These are phyloP conservation scores for Pao palembangensis DNA, from an alignment of 2,113 vertebrate genomes.

Conservation along the genomic window DNA sequence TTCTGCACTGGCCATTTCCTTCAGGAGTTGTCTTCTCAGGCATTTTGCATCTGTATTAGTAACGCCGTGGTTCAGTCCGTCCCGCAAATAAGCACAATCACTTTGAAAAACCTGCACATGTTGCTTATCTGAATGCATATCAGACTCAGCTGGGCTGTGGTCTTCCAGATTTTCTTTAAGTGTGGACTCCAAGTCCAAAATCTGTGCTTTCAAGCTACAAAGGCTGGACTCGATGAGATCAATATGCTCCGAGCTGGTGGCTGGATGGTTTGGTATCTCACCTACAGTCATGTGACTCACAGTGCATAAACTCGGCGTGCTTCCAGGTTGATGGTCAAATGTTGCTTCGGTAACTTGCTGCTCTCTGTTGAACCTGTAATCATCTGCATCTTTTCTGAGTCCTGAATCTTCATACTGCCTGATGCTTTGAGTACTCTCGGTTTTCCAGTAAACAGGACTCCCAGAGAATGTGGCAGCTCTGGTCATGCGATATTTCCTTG, in stretches of 20 bases:
- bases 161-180: slow-evolving; percentile 44
- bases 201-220: slow-evolving; percentile 62
- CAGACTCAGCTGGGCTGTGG: slow-evolving; percentile 17
- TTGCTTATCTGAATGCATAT: neutral
- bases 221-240: slow-evolving; percentile 68
- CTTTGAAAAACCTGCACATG: neutral
- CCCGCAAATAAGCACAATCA: slow-evolving; percentile 4
- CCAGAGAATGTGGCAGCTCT: slow-evolving; percentile 58
- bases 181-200: slow-evolving; percentile 69
- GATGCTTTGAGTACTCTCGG: slow-evolving; percentile 6
- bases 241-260: slow-evolving; percentile 56
- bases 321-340: neutral
- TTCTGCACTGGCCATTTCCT: slow-evolving; percentile 6
- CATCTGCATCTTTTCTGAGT: neutral
- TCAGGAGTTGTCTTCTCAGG: slow-evolving; percentile 12
- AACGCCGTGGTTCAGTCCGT: neutral
- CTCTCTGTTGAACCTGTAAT: neutral
- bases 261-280: neutral
- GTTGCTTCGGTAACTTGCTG: slow-evolving; percentile 4
- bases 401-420: neutral
- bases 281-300: neutral
- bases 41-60: neutral
- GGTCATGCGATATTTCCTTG: slow-evolving; percentile 45
- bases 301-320: neutral
- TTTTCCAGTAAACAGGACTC: slow-evolving; percentile 65